These are phyloP conservation scores for Arctopsyche grandis DNA, from an alignment of 1,140 invertebrate species.

Conservation along the genomic window DNA sequence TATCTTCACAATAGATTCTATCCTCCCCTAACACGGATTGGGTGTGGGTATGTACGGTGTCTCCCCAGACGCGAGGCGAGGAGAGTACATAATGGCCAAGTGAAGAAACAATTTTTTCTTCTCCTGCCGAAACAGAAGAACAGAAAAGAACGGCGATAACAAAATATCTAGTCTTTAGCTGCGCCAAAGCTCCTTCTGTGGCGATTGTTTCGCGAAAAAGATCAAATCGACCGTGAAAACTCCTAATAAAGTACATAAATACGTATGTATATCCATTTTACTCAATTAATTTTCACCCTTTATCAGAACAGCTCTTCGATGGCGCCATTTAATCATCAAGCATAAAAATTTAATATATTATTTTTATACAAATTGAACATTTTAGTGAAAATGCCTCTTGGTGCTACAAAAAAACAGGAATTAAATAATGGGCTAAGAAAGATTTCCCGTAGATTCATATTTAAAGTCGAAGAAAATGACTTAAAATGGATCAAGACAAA, in stretches of 20 bases:
- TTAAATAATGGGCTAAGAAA: too few species aligned
- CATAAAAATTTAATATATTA: too few species aligned
- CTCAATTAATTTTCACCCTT: too few species aligned
- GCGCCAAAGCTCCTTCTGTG: not conserved
- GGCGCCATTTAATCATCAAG: too few species aligned
- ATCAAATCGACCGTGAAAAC: slow-evolving; percentile 14
- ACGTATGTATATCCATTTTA: too few species aligned
- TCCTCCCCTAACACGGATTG: slow-evolving; percentile 10
- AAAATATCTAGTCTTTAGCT: not conserved
- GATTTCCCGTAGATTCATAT: too few species aligned
- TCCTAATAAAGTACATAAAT: slow-evolving; percentile 10
- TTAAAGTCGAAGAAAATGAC: too few species aligned
- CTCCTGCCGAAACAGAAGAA: not conserved
- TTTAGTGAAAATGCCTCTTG: too few species aligned
- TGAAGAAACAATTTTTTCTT: slow-evolving; percentile 21
- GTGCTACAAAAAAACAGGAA: too few species aligned
- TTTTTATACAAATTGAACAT: too few species aligned
- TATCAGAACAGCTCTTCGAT: too few species aligned
- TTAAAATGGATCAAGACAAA: too few species aligned
- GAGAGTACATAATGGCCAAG: not conserved
- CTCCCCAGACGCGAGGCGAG: not conserved
- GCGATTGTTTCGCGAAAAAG: not conserved
- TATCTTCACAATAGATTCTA: slow-evolving; percentile 31
- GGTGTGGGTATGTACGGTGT: not conserved
- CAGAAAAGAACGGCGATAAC: not conserved